phyloP scores from a whole-genome alignment of 2,888 invertebrate genomes.

The Achlya flavicornis region DNA sequence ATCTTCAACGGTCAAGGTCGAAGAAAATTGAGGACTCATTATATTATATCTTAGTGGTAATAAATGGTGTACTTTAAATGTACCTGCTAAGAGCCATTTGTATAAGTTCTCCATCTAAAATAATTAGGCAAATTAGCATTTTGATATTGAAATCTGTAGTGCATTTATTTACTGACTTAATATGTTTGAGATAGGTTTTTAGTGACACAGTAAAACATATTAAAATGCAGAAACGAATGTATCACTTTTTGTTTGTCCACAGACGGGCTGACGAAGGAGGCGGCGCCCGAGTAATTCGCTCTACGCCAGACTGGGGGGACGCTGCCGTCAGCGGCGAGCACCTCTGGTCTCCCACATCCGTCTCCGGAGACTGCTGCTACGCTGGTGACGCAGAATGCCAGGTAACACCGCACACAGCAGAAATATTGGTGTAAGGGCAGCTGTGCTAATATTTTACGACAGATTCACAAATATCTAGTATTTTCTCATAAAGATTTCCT shows the following conservation, averaged over 20 bases:
- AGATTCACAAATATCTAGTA: neutral
- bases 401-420: constrained; percentile 71
- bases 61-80: no score
- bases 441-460: neutral
- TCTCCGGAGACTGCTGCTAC: constrained; percentile 97
- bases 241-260: constrained; percentile 30
- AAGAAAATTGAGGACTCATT: no score
- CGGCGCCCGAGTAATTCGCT: constrained; percentile 85
- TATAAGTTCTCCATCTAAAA: no score
- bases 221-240: neutral
- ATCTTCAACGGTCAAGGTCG: no score
- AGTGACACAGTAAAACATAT: no score
- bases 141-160: no score
- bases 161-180: no score
- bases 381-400: constrained; percentile 94
- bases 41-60: no score
- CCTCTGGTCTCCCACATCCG: constrained; percentile 95
- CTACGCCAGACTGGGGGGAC: constrained; percentile 95
- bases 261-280: constrained; percentile 69
- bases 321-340: constrained; percentile 95
- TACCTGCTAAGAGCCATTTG: no score
- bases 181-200: no score
- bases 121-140: no score
- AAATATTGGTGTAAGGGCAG: neutral
- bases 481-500: constrained; percentile 1